Evolutionary conservation across 2,888 invertebrate species (phyloP).

Genomic region (Lysandra coridon): DNA sequence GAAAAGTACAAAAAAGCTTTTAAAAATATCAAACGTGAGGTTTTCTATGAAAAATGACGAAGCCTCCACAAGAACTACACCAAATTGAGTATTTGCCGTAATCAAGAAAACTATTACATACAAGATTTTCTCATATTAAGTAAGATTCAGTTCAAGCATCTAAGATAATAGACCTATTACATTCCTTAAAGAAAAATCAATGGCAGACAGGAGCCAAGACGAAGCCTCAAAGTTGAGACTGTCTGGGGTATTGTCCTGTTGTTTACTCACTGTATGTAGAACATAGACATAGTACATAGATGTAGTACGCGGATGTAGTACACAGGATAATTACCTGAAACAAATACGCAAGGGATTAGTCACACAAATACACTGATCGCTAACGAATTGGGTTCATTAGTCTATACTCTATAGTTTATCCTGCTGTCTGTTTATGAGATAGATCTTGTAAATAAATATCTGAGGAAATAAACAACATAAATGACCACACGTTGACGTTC

Average conservation of each 20-base stretch:
- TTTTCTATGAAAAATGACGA: too few relatives aligned
- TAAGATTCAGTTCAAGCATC: too few relatives aligned
- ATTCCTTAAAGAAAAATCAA: not conserved
- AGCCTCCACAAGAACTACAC: too few relatives aligned
- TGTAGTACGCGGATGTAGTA: not conserved
- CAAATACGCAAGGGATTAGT: not conserved
- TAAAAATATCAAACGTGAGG: too few relatives aligned
- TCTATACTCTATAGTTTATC: not conserved
- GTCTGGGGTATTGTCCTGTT: not conserved
- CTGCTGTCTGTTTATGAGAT: not conserved
- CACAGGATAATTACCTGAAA: conserved; percentile 14
- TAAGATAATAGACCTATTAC: not conserved
- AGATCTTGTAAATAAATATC: too few relatives aligned
- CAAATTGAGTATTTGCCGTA: too few relatives aligned
- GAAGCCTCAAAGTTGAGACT: not conserved
- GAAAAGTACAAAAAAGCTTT: too few relatives aligned
- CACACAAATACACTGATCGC: not conserved
- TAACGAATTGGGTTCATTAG: not conserved
- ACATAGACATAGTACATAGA: not conserved
- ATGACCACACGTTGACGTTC: too few relatives aligned
- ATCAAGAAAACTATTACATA: too few relatives aligned
- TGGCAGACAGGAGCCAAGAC: not conserved
- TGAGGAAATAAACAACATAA: too few relatives aligned
- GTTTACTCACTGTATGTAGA: conserved; percentile 8
- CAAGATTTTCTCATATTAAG: too few relatives aligned